These are phyloP conservation scores for Calephelis virginiensis DNA, from an alignment of 1,140 invertebrate species.

Conservation along the genomic window DNA sequence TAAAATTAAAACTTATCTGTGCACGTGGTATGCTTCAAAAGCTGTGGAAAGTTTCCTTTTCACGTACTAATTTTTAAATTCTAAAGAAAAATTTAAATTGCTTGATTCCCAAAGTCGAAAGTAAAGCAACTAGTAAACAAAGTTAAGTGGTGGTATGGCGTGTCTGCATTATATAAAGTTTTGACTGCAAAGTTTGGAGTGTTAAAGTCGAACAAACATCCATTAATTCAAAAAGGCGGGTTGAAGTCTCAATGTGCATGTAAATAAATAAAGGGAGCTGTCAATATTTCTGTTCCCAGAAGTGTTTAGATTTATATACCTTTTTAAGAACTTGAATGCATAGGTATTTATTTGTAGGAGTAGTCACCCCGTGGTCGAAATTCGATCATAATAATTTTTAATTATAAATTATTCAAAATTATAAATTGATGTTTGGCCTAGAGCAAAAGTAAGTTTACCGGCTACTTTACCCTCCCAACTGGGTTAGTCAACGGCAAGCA, in stretches of 20 bases:
- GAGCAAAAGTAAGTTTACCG: too few species aligned
- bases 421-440: too few species aligned
- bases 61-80: too few species aligned
- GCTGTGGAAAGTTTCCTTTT: too few species aligned
- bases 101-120: not conserved
- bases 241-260: not conserved
- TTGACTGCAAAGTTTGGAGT: constrained; percentile 1
- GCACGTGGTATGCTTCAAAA: too few species aligned
- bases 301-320: not conserved
- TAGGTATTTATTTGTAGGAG: too few species aligned
- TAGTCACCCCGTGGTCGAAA: too few species aligned
- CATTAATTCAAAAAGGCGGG: not conserved
- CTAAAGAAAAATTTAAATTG: not conserved
- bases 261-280: not conserved
- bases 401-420: too few species aligned
- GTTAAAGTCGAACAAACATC: not conserved
- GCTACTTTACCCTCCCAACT: too few species aligned
- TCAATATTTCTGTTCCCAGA: not conserved
- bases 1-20: too few species aligned
- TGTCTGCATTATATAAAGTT: constrained; percentile 2
- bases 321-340: not conserved
- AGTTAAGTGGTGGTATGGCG: not conserved
- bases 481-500: too few species aligned
- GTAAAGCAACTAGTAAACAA: not conserved
- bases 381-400: too few species aligned